Percentiles rank a stretch among this genome's conserved stretches.
These are phyloP conservation scores for Poecilia wingei DNA, from an alignment of 2,797 vertebrate genomes.

Conservation along the genomic window DNA sequence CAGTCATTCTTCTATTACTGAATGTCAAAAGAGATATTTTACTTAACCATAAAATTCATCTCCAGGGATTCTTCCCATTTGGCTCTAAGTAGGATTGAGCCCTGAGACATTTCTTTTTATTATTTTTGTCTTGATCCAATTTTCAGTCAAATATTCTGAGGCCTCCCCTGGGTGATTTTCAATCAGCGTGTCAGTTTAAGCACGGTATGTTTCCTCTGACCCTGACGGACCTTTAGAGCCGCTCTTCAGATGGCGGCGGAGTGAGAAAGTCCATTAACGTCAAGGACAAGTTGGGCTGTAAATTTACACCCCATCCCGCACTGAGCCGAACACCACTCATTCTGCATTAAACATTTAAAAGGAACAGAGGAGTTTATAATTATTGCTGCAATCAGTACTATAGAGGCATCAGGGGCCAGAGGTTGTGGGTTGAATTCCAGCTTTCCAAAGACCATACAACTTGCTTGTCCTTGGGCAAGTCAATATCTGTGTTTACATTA, in stretches of 20 bases:
- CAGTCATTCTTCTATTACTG: constrained; percentile 15
- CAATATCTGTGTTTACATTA: no score
- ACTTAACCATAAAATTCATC: constrained; percentile 13
- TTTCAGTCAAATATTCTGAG: constrained; percentile 29
- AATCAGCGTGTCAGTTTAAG: constrained; percentile 17
- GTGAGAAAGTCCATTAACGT: constrained; percentile 11
- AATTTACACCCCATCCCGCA: not conserved
- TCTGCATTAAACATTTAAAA: not conserved
- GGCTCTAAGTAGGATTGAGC: constrained; percentile 7
- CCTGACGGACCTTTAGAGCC: not conserved
- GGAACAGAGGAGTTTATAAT: not conserved
- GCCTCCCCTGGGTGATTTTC: constrained; percentile 21
- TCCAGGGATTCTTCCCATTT: constrained; percentile 17
- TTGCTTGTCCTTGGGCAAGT: no score
- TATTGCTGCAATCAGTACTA: not conserved
- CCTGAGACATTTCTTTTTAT: constrained; percentile 22
- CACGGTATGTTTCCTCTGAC: constrained; percentile 18
- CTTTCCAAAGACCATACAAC: no score
- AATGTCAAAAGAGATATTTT: constrained; percentile 16
- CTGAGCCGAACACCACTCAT: not conserved
- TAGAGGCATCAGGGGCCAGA: not conserved
- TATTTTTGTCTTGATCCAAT: constrained; percentile 29
- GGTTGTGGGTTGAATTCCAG: not conserved
- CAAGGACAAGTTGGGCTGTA: constrained; percentile 3
- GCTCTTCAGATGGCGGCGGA: constrained; percentile 1